phyloP scores from a whole-genome alignment of 2,113 vertebrate genomes.

The Rhea pennata region DNA sequence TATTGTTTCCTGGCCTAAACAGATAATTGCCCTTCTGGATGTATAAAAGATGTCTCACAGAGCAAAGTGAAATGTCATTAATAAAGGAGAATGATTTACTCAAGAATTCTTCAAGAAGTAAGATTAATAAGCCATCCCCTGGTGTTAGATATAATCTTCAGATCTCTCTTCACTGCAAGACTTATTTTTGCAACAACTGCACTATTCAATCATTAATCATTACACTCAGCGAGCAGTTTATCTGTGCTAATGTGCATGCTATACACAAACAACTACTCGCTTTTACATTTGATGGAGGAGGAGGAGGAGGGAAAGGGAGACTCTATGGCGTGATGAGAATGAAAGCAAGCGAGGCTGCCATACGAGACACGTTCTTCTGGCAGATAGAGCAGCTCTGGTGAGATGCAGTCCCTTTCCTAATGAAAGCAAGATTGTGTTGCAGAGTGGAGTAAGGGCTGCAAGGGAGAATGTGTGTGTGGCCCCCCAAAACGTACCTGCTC shows the following conservation, averaged over 20 bases:
- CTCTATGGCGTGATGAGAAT: background rate
- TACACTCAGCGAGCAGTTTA: slow-evolving; percentile 73
- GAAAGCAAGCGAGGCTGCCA: slow-evolving; percentile 35
- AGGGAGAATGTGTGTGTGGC: background rate
- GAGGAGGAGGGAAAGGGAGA: slow-evolving; percentile 18
- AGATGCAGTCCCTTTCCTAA: slow-evolving; percentile 22
- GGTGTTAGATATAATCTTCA: slow-evolving; percentile 82
- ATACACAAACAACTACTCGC: slow-evolving; percentile 74
- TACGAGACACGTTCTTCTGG: slow-evolving; percentile 5
- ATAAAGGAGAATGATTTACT: slow-evolving; percentile 87
- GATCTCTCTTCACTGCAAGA: slow-evolving; percentile 77
- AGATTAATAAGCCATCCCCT: slow-evolving; percentile 87
- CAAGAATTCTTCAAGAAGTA: slow-evolving; percentile 84
- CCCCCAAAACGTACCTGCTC: background rate
- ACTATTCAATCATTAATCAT: slow-evolving; percentile 83
- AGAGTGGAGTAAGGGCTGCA: background rate
- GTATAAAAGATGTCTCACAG: slow-evolving; percentile 83
- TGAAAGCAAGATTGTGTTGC: slow-evolving; percentile 40
- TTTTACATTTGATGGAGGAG: slow-evolving; percentile 33
- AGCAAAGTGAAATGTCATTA: slow-evolving; percentile 86
- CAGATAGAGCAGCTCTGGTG: slow-evolving; percentile 13
- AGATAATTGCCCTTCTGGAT: slow-evolving; percentile 88
- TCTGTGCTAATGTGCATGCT: slow-evolving; percentile 75
- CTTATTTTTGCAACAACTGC: slow-evolving; percentile 82
- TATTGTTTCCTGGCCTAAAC: slow-evolving; percentile 85